Base-by-base conservation (phyloP, 1,140 invertebrate species). In the Drosophila cardini region DNA sequence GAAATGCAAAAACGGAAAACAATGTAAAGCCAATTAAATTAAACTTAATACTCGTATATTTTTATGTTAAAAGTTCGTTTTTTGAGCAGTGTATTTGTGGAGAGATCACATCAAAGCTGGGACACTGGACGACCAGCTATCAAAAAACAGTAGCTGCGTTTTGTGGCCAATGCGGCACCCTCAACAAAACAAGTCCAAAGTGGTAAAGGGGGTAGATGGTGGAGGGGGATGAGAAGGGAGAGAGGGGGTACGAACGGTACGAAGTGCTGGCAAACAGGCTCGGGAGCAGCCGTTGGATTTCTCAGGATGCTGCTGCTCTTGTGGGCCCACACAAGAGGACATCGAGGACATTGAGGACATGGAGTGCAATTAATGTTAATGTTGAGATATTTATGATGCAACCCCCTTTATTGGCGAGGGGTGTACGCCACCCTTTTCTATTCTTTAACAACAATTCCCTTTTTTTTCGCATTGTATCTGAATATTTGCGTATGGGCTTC, bases 321-420 rank as follows among this genome's bases (percentile, higher is more conserved):
- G 71, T 82, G 89, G 78, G 82, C 79, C 90, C 90, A 91, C 84
- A 91, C 82, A 91, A 91, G 90, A 91, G 90, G 79, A 91, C 71
- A 73, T 73, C 26, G 64, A 73, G 71, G 64, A 69, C 71, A 73
- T 73, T 36, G 64, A 73, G 71, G 71, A 69, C 90, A 87, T 91
- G 81, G 90, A 91, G 90, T 91, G 90, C 90, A 91, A 91, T 91
- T 91, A 91, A 90, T 91, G 90, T 91, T 91, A 90, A 90, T 87
- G 89, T 89, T 82, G 84, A 86, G 85, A 91, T 89, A 87, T 90
- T 90, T 90, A 87, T 90, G 87, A 55, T 55, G 32, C 32, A 55
- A 55, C 52, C 52, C 52, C 52, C 32, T 38, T 38, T 55, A 18
- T 38, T 21, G 13, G 3, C 36, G 36, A 64, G 43, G 71, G 71